phyloP scores from a whole-genome alignment of 2,888 invertebrate species.

The Phyllotreta cruciferae region DNA sequence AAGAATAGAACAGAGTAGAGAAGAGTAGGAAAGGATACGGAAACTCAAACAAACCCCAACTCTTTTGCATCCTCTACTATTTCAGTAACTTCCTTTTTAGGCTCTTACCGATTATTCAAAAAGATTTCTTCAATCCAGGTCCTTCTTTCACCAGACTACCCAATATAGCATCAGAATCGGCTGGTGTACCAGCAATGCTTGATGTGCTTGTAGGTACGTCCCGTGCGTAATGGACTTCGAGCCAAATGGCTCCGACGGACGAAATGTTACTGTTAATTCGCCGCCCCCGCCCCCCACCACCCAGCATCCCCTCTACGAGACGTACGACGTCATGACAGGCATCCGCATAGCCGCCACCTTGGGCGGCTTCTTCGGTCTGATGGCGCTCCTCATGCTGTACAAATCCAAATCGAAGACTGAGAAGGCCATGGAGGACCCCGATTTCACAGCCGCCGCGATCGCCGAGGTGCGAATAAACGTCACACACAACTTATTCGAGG shows the following conservation, averaged over 20 bases:
- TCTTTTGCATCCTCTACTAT: no score
- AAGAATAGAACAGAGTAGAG: no score
- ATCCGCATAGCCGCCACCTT: slow-evolving; percentile 90
- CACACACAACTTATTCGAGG: no score
- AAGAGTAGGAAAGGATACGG: no score
- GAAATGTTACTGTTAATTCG: slow-evolving; percentile 47
- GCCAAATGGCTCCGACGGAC: slow-evolving; percentile 55
- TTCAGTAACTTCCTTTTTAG: not conserved
- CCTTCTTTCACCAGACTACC: not conserved
- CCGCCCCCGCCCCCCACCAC: slow-evolving; percentile 41
- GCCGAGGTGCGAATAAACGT: slow-evolving; percentile 23
- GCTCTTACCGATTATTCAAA: not conserved
- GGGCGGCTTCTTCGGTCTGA: slow-evolving; percentile 89
- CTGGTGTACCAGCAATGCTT: not conserved
- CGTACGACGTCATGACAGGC: slow-evolving; percentile 94
- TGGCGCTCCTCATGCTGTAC: slow-evolving; percentile 91
- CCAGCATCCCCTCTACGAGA: slow-evolving; percentile 73
- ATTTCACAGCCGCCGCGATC: slow-evolving; percentile 71
- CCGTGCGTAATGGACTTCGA: slow-evolving; percentile 54
- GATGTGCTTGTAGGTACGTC: slow-evolving; percentile 45
- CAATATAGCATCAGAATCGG: not conserved
- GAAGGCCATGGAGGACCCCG: slow-evolving; percentile 79
- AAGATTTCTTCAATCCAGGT: not conserved
- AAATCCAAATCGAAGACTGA: slow-evolving; percentile 84
- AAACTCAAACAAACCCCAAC: no score